These are phyloP conservation scores for Microctonus aethiopoides DNA, from an alignment of 2,888 invertebrate genomes.

Conservation along the genomic window DNA sequence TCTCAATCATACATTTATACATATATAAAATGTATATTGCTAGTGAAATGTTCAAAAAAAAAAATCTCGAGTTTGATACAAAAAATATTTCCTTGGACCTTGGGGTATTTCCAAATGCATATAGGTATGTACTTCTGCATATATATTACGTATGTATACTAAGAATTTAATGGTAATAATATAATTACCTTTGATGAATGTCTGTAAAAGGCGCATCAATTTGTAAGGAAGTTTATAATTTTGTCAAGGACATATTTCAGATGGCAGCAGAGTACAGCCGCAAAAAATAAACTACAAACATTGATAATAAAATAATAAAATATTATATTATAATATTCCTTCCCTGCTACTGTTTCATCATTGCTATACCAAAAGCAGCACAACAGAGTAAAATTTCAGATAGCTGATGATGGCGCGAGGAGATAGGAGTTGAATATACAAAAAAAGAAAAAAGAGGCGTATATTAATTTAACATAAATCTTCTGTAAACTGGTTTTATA, in stretches of 20 bases:
- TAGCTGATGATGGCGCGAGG: not conserved
- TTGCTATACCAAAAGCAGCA: too few species aligned
- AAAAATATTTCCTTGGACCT: not conserved
- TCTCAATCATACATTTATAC: slow-evolving; percentile 1
- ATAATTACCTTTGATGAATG: not conserved
- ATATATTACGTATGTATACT: slow-evolving; percentile 19
- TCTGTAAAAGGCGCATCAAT: not conserved
- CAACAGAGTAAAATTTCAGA: too few species aligned
- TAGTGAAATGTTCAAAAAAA: too few species aligned
- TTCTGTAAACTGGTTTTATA: not conserved
- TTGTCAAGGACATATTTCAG: slow-evolving; percentile 34
- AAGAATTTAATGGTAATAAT: not conserved
- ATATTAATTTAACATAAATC: not conserved
- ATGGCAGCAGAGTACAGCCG: slow-evolving; percentile 35
- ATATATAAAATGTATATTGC: not conserved
- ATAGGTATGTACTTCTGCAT: too few species aligned
- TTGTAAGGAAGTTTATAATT: not conserved
- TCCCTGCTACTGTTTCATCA: too few species aligned
- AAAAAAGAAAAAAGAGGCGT: not conserved
- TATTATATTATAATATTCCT: too few species aligned
- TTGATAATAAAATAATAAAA: too few species aligned
- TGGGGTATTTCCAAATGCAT: not conserved
- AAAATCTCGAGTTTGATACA: too few species aligned
- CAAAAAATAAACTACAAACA: not conserved
- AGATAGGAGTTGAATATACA: not conserved